Percentiles rank a stretch among this genome's conserved stretches.
Evolutionary conservation across 2,113 vertebrate genomes (phyloP).

Genomic region (Archocentrus centrarchus): DNA sequence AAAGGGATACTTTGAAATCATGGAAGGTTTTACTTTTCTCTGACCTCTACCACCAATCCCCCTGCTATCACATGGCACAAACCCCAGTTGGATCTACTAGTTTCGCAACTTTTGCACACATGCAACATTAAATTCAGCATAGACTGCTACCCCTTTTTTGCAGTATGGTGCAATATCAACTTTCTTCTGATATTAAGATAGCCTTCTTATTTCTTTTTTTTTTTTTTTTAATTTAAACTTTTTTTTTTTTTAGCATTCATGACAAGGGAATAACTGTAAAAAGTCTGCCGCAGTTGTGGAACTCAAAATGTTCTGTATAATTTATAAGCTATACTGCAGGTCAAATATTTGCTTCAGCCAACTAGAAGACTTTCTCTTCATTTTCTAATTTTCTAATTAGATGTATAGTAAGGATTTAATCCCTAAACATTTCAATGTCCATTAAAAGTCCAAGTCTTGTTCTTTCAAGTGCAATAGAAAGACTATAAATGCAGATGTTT

Average conservation of each 20-base stretch:
- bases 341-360: background rate
- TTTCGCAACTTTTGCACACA: slow-evolving; percentile 29
- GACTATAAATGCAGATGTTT: too few relatives aligned
- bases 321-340: background rate
- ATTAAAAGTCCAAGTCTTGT: background rate
- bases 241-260: background rate
- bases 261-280: background rate
- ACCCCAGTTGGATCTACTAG: background rate
- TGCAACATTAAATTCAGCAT: slow-evolving; percentile 40
- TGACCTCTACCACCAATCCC: background rate
- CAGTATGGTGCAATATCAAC: slow-evolving; percentile 45
- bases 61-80: background rate
- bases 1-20: slow-evolving; percentile 33
- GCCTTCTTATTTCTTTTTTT: slow-evolving; percentile 44
- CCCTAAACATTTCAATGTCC: background rate
- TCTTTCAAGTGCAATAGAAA: too few relatives aligned
- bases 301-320: background rate
- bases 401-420: background rate
- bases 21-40: background rate
- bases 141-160: slow-evolving; percentile 23
- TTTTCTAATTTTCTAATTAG: background rate
- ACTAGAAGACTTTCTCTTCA: background rate
- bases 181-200: slow-evolving; percentile 45
- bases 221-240: background rate
- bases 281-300: slow-evolving; percentile 6